phyloP scores from a whole-genome alignment of 2,888 invertebrate genomes.

The Aleiodes alternator region DNA sequence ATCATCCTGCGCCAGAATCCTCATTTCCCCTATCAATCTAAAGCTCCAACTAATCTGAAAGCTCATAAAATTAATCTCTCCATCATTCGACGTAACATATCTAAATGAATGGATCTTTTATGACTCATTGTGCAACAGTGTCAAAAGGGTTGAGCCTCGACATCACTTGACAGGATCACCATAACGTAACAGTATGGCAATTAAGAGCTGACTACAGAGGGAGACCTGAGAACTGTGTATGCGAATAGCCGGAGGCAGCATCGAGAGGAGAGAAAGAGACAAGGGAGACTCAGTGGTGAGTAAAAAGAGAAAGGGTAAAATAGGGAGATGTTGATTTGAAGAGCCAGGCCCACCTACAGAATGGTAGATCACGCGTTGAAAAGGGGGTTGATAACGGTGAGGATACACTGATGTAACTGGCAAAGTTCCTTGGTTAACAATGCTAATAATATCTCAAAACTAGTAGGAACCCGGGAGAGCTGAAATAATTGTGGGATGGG shows the following conservation, averaged over 20 bases:
- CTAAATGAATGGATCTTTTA: slow-evolving; percentile 10
- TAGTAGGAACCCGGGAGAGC: slow-evolving; percentile 50
- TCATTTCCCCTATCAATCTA: no score
- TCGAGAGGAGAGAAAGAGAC: neutral
- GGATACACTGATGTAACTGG: slow-evolving; percentile 61
- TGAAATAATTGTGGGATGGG: slow-evolving; percentile 35
- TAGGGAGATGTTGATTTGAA: slow-evolving; percentile 54
- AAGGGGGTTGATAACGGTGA: slow-evolving; percentile 46
- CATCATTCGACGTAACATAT: neutral
- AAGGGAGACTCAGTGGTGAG: slow-evolving; percentile 10
- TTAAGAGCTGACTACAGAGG: slow-evolving; percentile 57
- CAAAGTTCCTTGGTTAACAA: slow-evolving; percentile 73
- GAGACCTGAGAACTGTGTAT: slow-evolving; percentile 27
- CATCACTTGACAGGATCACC: slow-evolving; percentile 65
- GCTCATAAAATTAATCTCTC: neutral
- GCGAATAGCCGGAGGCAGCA: slow-evolving; percentile 61
- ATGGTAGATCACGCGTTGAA: slow-evolving; percentile 52
- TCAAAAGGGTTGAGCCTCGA: slow-evolving; percentile 54
- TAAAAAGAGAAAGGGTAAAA: slow-evolving; percentile 55
- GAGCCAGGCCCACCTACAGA: slow-evolving; percentile 50
- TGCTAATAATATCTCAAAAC: slow-evolving; percentile 71
- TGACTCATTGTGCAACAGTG: slow-evolving; percentile 30
- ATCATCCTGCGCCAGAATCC: no score
- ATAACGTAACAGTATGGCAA: slow-evolving; percentile 65
- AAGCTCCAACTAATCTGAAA: no score